Conservation (phyloP, 2,113 vertebrate genomes). For the Phrynosoma platyrhinos region DNA sequence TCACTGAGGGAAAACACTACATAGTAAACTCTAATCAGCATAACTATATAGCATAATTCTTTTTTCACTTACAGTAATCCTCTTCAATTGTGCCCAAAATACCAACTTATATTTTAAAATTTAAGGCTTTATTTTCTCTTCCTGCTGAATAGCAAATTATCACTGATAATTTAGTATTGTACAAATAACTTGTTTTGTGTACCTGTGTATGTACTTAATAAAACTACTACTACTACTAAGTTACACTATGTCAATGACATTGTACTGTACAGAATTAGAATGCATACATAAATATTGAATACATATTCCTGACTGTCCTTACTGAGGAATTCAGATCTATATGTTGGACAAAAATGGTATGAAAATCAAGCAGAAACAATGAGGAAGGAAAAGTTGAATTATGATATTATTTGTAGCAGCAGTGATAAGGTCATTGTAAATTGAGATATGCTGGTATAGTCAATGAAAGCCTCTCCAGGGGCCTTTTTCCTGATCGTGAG, state of each 20-base stretch:
- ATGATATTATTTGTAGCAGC: background rate
- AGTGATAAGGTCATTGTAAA: background rate
- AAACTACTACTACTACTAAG: no score
- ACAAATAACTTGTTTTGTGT: background rate
- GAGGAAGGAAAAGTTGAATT: background rate
- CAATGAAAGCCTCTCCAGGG: no score
- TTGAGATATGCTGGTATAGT: background rate
- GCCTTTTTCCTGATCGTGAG: background rate
- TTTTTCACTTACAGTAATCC: background rate
- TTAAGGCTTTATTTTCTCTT: background rate
- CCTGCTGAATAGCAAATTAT: background rate
- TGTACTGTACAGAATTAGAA: background rate
- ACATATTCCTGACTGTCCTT: background rate
- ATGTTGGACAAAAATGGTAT: background rate
- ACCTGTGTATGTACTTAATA: background rate
- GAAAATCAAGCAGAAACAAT: background rate
- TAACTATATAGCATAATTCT: background rate
- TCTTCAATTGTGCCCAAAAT: conserved; percentile 17
- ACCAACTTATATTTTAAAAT: background rate
- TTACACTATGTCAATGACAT: background rate
- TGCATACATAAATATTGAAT: background rate
- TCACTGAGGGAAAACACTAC: conserved; percentile 2
- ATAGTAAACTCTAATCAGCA: background rate
- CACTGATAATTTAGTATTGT: background rate
- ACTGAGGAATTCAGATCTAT: background rate